A percentile compares a stretch with the other conserved stretches of the same genome.
These are phyloP conservation scores for Sebastolobus alascanus DNA, from an alignment of 2,797 vertebrate species.

Conservation along the genomic window DNA sequence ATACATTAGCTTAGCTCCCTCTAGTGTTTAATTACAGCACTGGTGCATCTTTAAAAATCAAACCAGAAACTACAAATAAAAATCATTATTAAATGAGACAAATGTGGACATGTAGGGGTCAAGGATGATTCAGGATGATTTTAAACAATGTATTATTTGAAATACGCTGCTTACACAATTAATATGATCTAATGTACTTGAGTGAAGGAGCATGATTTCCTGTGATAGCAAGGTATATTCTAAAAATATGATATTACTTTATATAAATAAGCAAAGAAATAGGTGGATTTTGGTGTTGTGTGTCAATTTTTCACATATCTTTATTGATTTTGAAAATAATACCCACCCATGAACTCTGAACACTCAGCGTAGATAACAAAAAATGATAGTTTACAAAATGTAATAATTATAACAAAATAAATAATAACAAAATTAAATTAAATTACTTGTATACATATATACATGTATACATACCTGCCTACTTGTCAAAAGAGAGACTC, in stretches of 20 bases:
- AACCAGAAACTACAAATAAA: neutral
- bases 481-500: too few relatives aligned
- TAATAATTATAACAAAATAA: too few relatives aligned
- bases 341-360: too few relatives aligned
- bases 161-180: neutral
- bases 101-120: neutral
- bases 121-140: neutral
- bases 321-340: too few relatives aligned
- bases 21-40: slow-evolving; percentile 86
- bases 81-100: neutral
- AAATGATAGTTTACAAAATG: too few relatives aligned
- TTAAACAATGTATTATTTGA: neutral
- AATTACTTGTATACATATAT: too few relatives aligned
- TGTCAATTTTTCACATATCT: neutral
- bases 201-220: neutral
- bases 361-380: too few relatives aligned
- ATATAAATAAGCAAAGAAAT: neutral
- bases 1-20: slow-evolving; percentile 95
- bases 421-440: too few relatives aligned
- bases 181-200: neutral
- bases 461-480: too few relatives aligned
- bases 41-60: neutral
- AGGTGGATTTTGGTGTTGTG: rapidly evolving
- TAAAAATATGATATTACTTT: neutral
- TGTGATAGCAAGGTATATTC: neutral